phyloP scores from a whole-genome alignment of 2,797 vertebrate species.

The Lateolabrax maculatus region DNA sequence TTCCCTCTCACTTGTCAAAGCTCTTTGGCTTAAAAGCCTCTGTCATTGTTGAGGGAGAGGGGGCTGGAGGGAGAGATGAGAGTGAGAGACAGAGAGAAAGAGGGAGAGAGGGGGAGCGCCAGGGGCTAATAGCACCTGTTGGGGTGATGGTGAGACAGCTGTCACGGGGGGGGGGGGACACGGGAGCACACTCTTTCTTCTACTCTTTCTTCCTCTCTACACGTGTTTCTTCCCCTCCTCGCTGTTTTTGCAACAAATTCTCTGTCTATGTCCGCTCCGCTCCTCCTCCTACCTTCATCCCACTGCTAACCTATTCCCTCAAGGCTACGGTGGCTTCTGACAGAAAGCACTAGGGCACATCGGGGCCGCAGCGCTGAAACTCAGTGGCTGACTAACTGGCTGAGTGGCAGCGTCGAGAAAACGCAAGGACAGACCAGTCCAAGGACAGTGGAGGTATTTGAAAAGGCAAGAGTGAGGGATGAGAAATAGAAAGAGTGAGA shows the following conservation, averaged over 20 bases:
- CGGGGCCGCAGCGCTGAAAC: conserved; percentile 21
- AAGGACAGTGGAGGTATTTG: conserved; percentile 40
- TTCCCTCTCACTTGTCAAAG: conserved; percentile 95
- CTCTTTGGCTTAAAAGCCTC: conserved; percentile 94
- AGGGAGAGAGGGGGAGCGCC: conserved; percentile 59
- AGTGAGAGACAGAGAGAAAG: conserved; percentile 59
- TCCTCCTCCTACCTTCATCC: conserved; percentile 26
- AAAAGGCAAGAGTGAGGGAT: conserved; percentile 8
- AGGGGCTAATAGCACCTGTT: conserved; percentile 93
- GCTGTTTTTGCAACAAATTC: conserved; percentile 40
- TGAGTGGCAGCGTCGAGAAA: conserved; percentile 43
- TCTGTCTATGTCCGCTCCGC: conserved; percentile 13
- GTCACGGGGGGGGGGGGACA: conserved; percentile 72
- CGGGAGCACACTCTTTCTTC: conserved; percentile 54
- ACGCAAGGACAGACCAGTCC: conserved; percentile 54
- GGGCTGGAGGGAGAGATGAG: conserved; percentile 60
- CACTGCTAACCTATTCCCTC: conserved; percentile 31
- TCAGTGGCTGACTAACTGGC: conserved; percentile 35
- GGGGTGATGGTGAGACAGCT: conserved; percentile 92
- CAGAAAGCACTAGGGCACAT: conserved; percentile 48
- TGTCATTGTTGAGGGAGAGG: conserved; percentile 88
- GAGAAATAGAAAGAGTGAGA: conserved; percentile 10
- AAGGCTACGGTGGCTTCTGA: conserved; percentile 45
- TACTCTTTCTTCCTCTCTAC: conserved; percentile 37
- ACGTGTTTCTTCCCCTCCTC: conserved; percentile 16